phyloP scores from a whole-genome alignment of 2,888 invertebrate genomes.

The Chloroclystis v-ata region DNA sequence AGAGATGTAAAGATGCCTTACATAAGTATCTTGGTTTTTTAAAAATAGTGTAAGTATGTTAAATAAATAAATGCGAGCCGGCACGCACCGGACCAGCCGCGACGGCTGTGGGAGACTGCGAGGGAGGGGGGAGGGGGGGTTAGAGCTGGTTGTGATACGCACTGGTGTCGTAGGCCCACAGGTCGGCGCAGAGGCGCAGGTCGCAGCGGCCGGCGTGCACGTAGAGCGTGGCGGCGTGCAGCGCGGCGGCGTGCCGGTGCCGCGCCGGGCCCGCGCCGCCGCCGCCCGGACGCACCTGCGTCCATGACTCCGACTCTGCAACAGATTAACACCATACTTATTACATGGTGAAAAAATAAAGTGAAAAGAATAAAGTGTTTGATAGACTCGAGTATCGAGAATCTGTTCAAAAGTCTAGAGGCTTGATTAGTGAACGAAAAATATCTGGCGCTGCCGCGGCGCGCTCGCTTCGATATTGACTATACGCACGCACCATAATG shows the following conservation, averaged over 20 bases:
- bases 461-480: too few relatives aligned
- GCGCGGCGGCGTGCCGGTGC: slow-evolving; percentile 90
- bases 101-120: too few relatives aligned
- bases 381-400: too few relatives aligned
- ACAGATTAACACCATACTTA: neutral
- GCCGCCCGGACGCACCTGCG: slow-evolving; percentile 64
- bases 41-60: too few relatives aligned
- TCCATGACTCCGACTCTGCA: slow-evolving; percentile 90
- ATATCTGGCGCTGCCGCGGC: too few relatives aligned
- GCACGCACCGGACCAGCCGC: too few relatives aligned
- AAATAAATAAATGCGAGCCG: too few relatives aligned
- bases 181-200: slow-evolving; percentile 85
- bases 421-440: too few relatives aligned
- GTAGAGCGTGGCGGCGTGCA: slow-evolving; percentile 88
- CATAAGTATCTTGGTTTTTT: too few relatives aligned
- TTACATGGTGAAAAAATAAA: neutral
- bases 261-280: slow-evolving; percentile 79
- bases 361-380: too few relatives aligned
- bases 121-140: too few relatives aligned
- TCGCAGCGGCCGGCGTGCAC: slow-evolving; percentile 93
- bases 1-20: neutral
- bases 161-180: slow-evolving; percentile 89
- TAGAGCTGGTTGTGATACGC: slow-evolving; percentile 29
- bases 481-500: slow-evolving; percentile 82
- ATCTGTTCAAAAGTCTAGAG: too few relatives aligned